Evolutionary conservation across 2,113 vertebrate genomes (phyloP).

Genomic region (Girardinichthys multiradiatus): DNA sequence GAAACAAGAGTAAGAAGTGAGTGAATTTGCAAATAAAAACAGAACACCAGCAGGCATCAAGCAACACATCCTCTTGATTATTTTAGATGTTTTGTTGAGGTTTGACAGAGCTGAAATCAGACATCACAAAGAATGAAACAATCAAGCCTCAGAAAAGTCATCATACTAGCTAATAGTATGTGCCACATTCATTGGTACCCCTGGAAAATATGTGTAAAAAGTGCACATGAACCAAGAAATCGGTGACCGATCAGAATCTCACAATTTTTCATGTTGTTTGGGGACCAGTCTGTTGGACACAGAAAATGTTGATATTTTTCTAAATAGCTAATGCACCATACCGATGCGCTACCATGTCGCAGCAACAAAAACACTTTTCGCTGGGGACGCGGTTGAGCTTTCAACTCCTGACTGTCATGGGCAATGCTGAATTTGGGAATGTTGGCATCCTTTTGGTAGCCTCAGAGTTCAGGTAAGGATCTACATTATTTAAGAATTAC

Average conservation of each 20-base stretch:
- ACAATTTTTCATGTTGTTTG: background rate
- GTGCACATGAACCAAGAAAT: too few relatives aligned
- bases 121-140: conserved; percentile 16
- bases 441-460: too few relatives aligned
- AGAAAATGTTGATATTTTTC: background rate
- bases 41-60: conserved; percentile 27
- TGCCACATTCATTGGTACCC: background rate
- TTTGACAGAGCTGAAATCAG: conserved; percentile 42
- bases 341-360: background rate
- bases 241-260: background rate
- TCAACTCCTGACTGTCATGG: too few relatives aligned
- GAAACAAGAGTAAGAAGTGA: background rate
- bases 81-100: conserved; percentile 21
- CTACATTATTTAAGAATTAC: too few relatives aligned
- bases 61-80: conserved; percentile 25
- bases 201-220: too few relatives aligned
- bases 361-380: background rate
- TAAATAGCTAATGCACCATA: background rate
- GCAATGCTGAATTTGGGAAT: too few relatives aligned
- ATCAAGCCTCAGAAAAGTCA: conserved; percentile 37
- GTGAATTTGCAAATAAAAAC: conserved; percentile 2
- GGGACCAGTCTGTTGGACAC: too few relatives aligned
- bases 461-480: too few relatives aligned
- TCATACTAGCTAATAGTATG: conserved; percentile 5
- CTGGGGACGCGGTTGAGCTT: background rate